These are phyloP conservation scores for Acanthiza pusilla DNA, from an alignment of 2,797 vertebrate species.

Conservation along the genomic window DNA sequence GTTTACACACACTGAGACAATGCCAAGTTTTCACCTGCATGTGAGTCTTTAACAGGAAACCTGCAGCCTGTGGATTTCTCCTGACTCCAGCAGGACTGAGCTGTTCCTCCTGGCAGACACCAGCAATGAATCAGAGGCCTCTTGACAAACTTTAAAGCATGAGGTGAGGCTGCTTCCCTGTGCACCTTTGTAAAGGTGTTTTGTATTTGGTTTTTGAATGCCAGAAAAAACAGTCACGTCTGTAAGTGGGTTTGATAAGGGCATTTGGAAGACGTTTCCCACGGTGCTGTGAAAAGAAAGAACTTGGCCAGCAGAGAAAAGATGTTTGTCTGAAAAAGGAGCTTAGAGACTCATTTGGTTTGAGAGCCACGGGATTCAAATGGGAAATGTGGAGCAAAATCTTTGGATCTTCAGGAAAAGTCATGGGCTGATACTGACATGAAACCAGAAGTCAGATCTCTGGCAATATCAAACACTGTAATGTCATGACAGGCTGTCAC, in stretches of 20 bases:
- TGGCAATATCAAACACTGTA: not conserved
- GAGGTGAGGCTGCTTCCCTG: not conserved
- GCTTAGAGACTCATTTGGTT: not conserved
- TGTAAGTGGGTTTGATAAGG: not conserved
- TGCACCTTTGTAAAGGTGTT: not conserved
- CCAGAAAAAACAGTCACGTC: not conserved
- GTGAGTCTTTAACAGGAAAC: not conserved
- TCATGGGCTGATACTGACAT: accelerated
- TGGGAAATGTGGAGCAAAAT: accelerated
- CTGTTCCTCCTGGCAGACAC: not conserved
- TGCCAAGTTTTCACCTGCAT: not conserved
- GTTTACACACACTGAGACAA: not conserved
- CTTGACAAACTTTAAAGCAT: not conserved
- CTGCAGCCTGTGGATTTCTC: not conserved
- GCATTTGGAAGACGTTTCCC: not conserved
- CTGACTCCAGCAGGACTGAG: not conserved
- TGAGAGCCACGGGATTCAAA: not conserved
- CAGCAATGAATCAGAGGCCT: not conserved
- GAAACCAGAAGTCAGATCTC: not conserved
- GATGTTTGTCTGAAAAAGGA: not conserved
- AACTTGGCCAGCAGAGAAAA: not conserved
- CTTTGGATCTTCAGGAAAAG: not conserved
- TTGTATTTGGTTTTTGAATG: not conserved
- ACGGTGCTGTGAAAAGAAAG: not conserved
- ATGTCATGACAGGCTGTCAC: accelerated